phyloP scores from a whole-genome alignment of 2,888 invertebrate genomes.

The Hyppa rectilinea region DNA sequence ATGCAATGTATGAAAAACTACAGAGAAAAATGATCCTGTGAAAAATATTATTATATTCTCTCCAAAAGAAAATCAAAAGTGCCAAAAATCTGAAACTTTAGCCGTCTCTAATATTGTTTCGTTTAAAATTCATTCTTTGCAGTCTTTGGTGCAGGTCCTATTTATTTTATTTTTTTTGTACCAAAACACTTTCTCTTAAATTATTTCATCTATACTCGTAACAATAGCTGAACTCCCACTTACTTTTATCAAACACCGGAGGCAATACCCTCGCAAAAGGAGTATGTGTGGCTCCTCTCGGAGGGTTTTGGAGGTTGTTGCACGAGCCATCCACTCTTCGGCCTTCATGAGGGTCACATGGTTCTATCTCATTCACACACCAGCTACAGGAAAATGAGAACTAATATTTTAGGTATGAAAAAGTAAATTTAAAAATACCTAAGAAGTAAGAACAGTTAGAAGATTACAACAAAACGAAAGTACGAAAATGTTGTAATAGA shows the following conservation, averaged over 20 bases:
- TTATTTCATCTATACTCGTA: neutral
- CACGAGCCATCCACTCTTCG: constrained; percentile 82
- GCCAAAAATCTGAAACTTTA: neutral
- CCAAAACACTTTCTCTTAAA: neutral
- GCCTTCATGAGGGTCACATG: constrained; percentile 78
- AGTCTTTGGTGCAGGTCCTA: neutral
- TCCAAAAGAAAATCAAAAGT: neutral
- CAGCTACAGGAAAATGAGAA: constrained; percentile 68
- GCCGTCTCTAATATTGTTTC: neutral
- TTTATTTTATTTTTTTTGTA: too few species aligned
- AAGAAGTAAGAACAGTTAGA: too few species aligned
- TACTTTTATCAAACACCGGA: constrained; percentile 75
- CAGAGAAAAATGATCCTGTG: neutral
- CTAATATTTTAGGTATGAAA: neutral
- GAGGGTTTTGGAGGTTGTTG: constrained; percentile 78
- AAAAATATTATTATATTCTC: too few species aligned
- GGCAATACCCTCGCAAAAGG: constrained; percentile 77
- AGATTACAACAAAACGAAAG: neutral
- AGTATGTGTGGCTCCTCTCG: constrained; percentile 76
- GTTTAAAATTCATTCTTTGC: too few species aligned
- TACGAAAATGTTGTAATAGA: neutral
- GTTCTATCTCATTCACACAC: constrained; percentile 77
- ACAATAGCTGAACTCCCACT: neutral
- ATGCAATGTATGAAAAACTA: neutral
- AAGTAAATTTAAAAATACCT: neutral